phyloP scores from a whole-genome alignment of 2,888 invertebrate species.

The Epsilonema sp. region DNA sequence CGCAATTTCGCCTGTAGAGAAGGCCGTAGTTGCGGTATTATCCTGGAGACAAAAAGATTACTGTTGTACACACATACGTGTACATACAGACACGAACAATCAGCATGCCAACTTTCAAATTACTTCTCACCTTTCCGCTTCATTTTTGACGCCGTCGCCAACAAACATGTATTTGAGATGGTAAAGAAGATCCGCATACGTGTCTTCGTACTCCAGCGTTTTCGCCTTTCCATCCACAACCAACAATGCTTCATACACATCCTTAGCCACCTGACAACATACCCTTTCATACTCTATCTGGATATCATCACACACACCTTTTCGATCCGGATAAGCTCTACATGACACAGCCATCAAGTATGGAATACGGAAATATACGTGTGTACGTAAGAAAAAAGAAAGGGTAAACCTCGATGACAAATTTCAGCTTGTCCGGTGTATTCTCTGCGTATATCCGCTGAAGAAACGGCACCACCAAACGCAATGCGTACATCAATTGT shows the following conservation, averaged over 20 bases:
- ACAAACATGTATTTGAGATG: conserved; percentile 38
- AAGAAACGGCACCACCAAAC: conserved; percentile 33
- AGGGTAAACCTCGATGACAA: no score
- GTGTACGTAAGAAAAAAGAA: no score
- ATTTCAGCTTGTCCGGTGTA: no score
- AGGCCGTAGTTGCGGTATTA: conserved; percentile 16
- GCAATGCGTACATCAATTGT: conserved; percentile 33
- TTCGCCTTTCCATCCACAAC: conserved; percentile 9
- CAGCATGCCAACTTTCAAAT: no score
- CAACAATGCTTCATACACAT: conserved; percentile 15
- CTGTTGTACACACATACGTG: no score
- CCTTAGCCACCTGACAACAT: conserved; percentile 4
- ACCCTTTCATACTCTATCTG: not conserved
- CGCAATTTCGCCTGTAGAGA: conserved; percentile 7
- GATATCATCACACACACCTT: not conserved
- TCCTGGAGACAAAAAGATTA: conserved; percentile 12
- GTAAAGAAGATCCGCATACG: conserved; percentile 27
- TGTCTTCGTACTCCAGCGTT: conserved; percentile 10
- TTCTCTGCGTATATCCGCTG: conserved; percentile 5
- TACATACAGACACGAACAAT: no score
- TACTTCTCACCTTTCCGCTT: no score
- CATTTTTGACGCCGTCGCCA: conserved; percentile 33
- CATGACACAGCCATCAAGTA: not conserved
- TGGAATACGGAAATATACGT: no score
- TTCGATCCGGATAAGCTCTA: no score